These are phyloP conservation scores for Drosophila pachea DNA, from an alignment of 1,140 invertebrate genomes.

Conservation along the genomic window DNA sequence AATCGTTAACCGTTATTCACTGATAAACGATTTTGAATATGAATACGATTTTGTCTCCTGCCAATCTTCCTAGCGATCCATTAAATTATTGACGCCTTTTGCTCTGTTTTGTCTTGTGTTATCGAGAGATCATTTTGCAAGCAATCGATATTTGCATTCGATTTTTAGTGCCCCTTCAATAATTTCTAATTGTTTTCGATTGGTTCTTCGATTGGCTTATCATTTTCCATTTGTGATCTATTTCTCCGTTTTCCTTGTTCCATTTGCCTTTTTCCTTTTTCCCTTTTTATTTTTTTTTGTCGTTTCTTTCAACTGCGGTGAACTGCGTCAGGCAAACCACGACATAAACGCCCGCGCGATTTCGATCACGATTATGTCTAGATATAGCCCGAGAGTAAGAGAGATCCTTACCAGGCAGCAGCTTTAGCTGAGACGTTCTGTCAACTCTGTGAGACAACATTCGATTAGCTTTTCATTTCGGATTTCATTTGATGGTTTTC, in stretches of 20 bases:
- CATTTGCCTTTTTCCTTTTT: background rate
- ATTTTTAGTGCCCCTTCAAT: constrained; percentile 26
- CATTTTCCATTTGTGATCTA: constrained; percentile 11
- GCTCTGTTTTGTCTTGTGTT: constrained; percentile 35
- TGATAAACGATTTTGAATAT: constrained; percentile 2
- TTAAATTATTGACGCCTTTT: constrained; percentile 54
- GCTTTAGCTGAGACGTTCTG: constrained; percentile 38
- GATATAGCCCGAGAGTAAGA: constrained; percentile 16
- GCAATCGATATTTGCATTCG: constrained; percentile 32
- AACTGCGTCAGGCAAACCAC: constrained; percentile 36
- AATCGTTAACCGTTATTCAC: constrained; percentile 23
- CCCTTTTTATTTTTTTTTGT: constrained; percentile 14
- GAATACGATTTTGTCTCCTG: constrained; percentile 54
- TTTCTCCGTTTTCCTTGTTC: too few species aligned
- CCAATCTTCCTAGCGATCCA: constrained; percentile 45
- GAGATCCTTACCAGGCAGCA: constrained; percentile 45
- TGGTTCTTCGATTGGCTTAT: constrained; percentile 14
- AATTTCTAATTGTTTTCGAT: constrained; percentile 20
- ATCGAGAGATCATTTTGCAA: constrained; percentile 38
- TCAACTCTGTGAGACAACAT: constrained; percentile 57
- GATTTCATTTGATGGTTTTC: background rate
- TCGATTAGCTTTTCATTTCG: constrained; percentile 26
- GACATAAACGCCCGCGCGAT: constrained; percentile 35
- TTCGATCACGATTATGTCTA: background rate
- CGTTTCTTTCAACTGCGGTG: constrained; percentile 50